Percentiles rank a stretch among this genome's conserved stretches.
These are phyloP conservation scores for Agrochola macilenta DNA, from an alignment of 2,888 invertebrate genomes.

Conservation along the genomic window DNA sequence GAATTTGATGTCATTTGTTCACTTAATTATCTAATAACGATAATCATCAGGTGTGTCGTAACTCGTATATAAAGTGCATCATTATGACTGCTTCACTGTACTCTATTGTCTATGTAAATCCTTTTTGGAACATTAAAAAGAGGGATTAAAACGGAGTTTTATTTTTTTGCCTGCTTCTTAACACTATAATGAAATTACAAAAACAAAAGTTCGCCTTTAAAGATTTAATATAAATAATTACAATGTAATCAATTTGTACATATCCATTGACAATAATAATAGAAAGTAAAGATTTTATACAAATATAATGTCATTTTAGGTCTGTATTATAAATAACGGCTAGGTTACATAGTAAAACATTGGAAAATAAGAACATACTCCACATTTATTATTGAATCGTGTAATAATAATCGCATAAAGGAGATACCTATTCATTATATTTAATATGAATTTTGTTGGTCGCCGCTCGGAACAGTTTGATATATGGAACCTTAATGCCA, in stretches of 20 bases:
- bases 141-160: constrained; percentile 12
- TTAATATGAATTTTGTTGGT: constrained; percentile 61
- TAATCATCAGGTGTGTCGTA: constrained; percentile 4
- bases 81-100: constrained; percentile 1
- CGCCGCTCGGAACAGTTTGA: constrained; percentile 65
- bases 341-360: constrained; percentile 79
- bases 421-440: constrained; percentile 54
- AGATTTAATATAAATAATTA: constrained; percentile 89
- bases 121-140: constrained; percentile 35
- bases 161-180: constrained; percentile 20
- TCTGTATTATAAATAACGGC: constrained; percentile 81
- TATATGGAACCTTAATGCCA: constrained; percentile 84
- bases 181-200: constrained; percentile 50
- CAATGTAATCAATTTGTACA: constrained; percentile 88
- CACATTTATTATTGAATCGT: constrained; percentile 66
- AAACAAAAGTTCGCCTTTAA: constrained; percentile 79
- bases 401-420: constrained; percentile 61
- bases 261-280: constrained; percentile 87
- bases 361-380: constrained; percentile 80
- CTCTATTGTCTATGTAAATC: constrained; percentile 4
- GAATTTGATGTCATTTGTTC: neutral
- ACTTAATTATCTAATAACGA: neutral
- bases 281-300: constrained; percentile 89
- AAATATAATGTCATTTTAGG: constrained; percentile 88
- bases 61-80: neutral